Conservation (phyloP, 2,888 invertebrate genomes). For the Zhuqinia jingwanae region DNA sequence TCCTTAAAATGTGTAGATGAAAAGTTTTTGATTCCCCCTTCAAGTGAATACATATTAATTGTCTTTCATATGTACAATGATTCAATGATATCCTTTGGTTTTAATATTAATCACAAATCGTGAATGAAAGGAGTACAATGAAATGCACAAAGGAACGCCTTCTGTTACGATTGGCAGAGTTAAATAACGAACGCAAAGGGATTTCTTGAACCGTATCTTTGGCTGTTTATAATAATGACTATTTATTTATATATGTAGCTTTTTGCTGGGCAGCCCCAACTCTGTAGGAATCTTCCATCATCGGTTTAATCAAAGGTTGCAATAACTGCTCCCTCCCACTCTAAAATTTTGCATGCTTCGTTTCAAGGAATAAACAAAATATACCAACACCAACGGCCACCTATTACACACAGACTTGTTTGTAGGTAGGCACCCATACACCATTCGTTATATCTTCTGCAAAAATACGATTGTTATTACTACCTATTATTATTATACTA, state of each 20-base stretch:
- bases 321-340: conserved; percentile 67
- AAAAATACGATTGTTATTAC: no score
- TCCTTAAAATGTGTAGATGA: no score
- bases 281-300: conserved; percentile 63
- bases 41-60: no score
- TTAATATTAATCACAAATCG: not conserved
- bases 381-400: conserved; percentile 1
- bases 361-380: conserved; percentile 53
- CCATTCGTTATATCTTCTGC: not conserved
- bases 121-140: not conserved
- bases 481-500: no score
- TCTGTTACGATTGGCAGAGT: conserved; percentile 41
- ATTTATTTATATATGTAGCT: conserved; percentile 32
- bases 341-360: conserved; percentile 49
- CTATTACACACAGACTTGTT: not conserved
- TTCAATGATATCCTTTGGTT: not conserved
- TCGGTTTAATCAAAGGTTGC: conserved; percentile 69
- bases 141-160: not conserved
- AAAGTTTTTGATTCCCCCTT: no score
- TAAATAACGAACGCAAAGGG: conserved; percentile 43
- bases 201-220: conserved; percentile 55
- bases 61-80: no score
- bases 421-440: not conserved
- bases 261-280: conserved; percentile 27
- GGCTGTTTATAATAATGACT: conserved; percentile 44